phyloP scores from a whole-genome alignment of 2,888 invertebrate species.

The Thysanoteuthis rhombus region DNA sequence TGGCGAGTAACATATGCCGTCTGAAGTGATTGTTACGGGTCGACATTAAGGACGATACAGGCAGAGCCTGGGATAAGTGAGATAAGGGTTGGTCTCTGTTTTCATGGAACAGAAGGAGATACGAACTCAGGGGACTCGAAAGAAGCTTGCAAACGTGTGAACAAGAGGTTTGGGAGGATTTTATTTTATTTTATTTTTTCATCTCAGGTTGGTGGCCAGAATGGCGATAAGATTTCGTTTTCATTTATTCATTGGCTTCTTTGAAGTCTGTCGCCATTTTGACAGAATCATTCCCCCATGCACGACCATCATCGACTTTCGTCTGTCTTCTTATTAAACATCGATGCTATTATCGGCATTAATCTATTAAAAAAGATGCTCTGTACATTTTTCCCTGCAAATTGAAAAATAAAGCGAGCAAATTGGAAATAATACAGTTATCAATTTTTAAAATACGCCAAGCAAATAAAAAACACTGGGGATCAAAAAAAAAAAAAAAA shows the following conservation, averaged over 20 bases:
- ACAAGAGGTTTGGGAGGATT: background rate
- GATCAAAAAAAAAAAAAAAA: too few relatives aligned
- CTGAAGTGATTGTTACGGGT: background rate
- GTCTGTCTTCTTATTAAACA: too few relatives aligned
- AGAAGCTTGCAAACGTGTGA: background rate
- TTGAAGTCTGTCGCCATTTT: background rate
- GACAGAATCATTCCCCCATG: too few relatives aligned
- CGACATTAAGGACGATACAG: background rate
- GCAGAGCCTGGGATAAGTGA: background rate
- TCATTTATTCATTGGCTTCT: background rate
- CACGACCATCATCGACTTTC: too few relatives aligned
- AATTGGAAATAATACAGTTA: too few relatives aligned
- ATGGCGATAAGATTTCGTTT: background rate
- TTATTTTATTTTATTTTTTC: background rate
- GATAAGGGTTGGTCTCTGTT: background rate
- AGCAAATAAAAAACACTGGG: too few relatives aligned
- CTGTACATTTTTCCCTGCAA: too few relatives aligned
- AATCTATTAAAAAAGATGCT: too few relatives aligned
- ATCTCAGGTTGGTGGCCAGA: background rate
- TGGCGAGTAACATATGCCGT: background rate
- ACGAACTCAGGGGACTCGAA: background rate
- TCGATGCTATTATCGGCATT: too few relatives aligned
- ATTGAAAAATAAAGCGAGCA: too few relatives aligned
- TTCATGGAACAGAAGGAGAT: background rate
- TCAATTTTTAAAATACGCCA: too few relatives aligned